Conservation (phyloP, 2,888 invertebrate genomes). For the Hirtodrosophila trivittata region DNA sequence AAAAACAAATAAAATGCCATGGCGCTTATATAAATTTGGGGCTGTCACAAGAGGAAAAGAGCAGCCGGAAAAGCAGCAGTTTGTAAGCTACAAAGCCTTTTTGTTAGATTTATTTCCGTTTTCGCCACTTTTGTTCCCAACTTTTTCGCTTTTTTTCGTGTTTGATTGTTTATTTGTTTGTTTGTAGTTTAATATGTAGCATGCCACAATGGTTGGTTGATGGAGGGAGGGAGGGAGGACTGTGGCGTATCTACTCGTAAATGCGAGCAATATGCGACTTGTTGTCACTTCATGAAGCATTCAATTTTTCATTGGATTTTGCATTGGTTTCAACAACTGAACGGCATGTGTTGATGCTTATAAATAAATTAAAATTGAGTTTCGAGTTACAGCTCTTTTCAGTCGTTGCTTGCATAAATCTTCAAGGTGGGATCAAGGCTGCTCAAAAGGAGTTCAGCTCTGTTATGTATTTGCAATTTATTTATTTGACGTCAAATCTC, state of each 20-base stretch:
- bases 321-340: slow-evolving; percentile 21
- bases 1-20: slow-evolving; percentile 50
- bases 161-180: slow-evolving; percentile 17
- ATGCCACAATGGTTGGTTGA: neutral
- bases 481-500: too few species aligned
- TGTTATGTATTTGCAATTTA: too few species aligned
- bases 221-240: neutral
- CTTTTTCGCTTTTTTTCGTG: slow-evolving; percentile 34
- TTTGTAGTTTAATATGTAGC: slow-evolving; percentile 46
- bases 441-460: too few species aligned
- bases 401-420: neutral
- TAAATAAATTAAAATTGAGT: slow-evolving; percentile 61
- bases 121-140: slow-evolving; percentile 68
- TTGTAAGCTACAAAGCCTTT: slow-evolving; percentile 64
- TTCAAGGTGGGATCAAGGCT: too few species aligned
- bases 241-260: slow-evolving; percentile 4
- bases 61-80: neutral
- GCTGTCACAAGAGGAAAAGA: slow-evolving; percentile 4
- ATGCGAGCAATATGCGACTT: slow-evolving; percentile 43
- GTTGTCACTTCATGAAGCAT: slow-evolving; percentile 52
- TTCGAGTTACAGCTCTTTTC: slow-evolving; percentile 30
- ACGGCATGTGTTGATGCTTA: slow-evolving; percentile 39
- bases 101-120: slow-evolving; percentile 76
- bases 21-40: slow-evolving; percentile 49
- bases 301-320: slow-evolving; percentile 58